These are phyloP conservation scores for Pseudorhombus dupliciocellatus DNA, from an alignment of 2,113 vertebrate genomes.

Conservation along the genomic window DNA sequence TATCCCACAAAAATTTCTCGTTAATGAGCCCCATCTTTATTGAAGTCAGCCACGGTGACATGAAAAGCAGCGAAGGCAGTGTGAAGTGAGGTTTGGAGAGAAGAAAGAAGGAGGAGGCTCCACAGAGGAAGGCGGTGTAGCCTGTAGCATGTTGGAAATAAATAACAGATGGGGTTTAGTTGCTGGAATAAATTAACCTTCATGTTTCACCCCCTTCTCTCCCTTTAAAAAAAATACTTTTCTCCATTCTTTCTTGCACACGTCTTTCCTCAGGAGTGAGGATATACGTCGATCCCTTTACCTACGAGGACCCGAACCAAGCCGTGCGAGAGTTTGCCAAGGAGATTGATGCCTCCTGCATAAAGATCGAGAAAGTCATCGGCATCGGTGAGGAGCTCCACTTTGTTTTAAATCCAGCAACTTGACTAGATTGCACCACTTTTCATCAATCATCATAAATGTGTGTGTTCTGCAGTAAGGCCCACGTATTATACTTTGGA, in stretches of 20 bases:
- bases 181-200: slow-evolving; percentile 64
- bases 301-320: slow-evolving; percentile 98
- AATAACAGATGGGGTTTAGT: slow-evolving; percentile 69
- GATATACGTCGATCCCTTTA: slow-evolving; percentile 98
- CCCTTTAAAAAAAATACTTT: background rate
- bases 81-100: slow-evolving; percentile 39
- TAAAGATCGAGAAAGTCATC: slow-evolving; percentile 99
- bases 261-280: slow-evolving; percentile 86
- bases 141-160: slow-evolving; percentile 71
- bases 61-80: slow-evolving; percentile 49
- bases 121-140: slow-evolving; percentile 49
- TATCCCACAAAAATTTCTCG: slow-evolving; percentile 48
- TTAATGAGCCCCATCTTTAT: slow-evolving; percentile 67
- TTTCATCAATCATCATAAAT: background rate
- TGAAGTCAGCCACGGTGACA: slow-evolving; percentile 47
- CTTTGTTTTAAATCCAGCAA: background rate
- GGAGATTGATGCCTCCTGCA: slow-evolving; percentile 97
- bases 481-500: slow-evolving; percentile 7
- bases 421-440: background rate
- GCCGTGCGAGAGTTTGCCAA: slow-evolving; percentile 98
- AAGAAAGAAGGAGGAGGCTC: slow-evolving; percentile 34
- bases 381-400: slow-evolving; percentile 87
- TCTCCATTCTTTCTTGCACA: slow-evolving; percentile 25
- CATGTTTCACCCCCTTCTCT: slow-evolving; percentile 24
- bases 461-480: background rate